A percentile compares a stretch with the other conserved stretches of the same genome.
phyloP scores from a whole-genome alignment of 1,140 invertebrate species.

The Diorhabda carinulata region DNA sequence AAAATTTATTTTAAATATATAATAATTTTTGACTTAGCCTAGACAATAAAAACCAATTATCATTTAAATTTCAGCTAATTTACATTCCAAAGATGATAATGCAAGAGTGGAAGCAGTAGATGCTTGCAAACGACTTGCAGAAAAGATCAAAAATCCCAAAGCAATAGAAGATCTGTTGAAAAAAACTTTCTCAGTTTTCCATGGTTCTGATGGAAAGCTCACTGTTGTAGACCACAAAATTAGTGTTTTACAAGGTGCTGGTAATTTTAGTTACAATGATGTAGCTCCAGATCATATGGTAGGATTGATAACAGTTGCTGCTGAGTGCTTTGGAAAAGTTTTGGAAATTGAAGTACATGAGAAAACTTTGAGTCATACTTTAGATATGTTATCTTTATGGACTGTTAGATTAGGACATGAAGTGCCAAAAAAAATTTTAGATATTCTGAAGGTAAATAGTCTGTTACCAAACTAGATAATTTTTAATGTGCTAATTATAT shows the following conservation, averaged over 20 bases:
- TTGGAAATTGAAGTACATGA: slow-evolving; percentile 90
- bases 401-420: slow-evolving; percentile 62
- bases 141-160: slow-evolving; percentile 66
- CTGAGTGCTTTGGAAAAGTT: slow-evolving; percentile 70
- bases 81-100: slow-evolving; percentile 78
- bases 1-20: no score
- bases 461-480: no score
- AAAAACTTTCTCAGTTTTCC: slow-evolving; percentile 76
- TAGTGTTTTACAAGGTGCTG: slow-evolving; percentile 80
- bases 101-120: slow-evolving; percentile 67
- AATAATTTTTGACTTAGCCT: background rate
- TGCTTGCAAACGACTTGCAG: slow-evolving; percentile 65
- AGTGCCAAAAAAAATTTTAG: slow-evolving; percentile 67
- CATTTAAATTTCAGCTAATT: slow-evolving; percentile 54
- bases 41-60: slow-evolving; percentile 3
- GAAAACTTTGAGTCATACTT: slow-evolving; percentile 76
- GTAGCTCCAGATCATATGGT: slow-evolving; percentile 58
- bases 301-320: slow-evolving; percentile 59
- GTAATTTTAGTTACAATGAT: slow-evolving; percentile 71
- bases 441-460: slow-evolving; percentile 67
- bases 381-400: slow-evolving; percentile 81
- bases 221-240: slow-evolving; percentile 85
- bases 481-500: no score
- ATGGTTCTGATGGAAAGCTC: slow-evolving; percentile 89
- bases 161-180: slow-evolving; percentile 67